Conservation (phyloP, 2,113 vertebrate genomes). For the Melanerpes aurifrons region DNA sequence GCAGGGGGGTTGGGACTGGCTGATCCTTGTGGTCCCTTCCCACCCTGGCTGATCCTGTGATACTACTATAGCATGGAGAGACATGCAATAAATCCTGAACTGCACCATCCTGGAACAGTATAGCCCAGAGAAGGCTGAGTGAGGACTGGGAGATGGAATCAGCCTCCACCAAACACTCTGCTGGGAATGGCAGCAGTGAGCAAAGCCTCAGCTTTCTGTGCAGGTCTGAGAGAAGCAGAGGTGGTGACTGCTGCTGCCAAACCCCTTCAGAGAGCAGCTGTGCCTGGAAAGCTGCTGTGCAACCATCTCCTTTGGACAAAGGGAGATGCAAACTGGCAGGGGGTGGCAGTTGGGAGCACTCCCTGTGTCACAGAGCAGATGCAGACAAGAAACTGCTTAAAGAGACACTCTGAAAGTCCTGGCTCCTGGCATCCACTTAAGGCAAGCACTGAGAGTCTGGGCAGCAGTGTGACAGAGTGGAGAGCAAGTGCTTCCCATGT, state of each 20-base stretch:
- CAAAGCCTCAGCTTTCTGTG: background rate
- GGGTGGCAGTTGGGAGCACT: background rate
- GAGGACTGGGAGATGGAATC: background rate
- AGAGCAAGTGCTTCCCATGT: background rate
- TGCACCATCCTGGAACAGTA: background rate
- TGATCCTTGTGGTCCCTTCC: no score
- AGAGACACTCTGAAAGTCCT: background rate
- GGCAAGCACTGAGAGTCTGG: background rate
- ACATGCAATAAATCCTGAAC: background rate
- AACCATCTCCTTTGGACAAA: background rate
- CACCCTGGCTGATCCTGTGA: no score
- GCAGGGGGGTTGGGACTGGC: no score
- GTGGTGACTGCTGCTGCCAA: background rate
- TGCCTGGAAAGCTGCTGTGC: background rate
- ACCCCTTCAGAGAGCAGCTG: background rate
- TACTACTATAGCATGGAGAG: background rate
- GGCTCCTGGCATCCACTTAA: background rate
- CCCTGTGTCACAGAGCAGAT: background rate
- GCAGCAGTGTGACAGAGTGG: background rate
- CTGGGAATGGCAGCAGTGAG: background rate
- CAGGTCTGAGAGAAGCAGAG: background rate
- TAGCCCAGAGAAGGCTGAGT: background rate
- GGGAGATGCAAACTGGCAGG: background rate
- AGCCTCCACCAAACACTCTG: background rate
- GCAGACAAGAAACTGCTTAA: background rate